phyloP scores from a whole-genome alignment of 2,113 vertebrate genomes.

The Pagrus major region DNA sequence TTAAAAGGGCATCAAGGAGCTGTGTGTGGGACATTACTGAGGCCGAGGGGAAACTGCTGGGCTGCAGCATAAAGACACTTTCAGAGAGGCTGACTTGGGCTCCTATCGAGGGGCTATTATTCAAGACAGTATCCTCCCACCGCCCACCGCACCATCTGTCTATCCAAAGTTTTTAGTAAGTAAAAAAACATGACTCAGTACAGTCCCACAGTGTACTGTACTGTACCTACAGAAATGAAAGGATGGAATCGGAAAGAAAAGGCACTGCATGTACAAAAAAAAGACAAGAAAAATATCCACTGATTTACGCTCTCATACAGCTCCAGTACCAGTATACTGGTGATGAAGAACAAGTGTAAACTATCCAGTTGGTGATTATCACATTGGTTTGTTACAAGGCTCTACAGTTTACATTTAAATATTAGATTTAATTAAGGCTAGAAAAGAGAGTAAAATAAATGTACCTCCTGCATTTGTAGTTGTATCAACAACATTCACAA shows the following conservation, averaged over 20 bases:
- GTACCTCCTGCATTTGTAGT: neutral
- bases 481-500: neutral
- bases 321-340: neutral
- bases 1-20: slow-evolving; percentile 81
- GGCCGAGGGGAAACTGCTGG: slow-evolving; percentile 75
- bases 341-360: neutral
- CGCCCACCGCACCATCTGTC: slow-evolving; percentile 70
- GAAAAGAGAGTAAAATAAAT: neutral
- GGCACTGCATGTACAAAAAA: neutral
- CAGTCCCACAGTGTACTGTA: slow-evolving; percentile 42
- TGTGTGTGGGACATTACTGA: slow-evolving; percentile 76
- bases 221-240: slow-evolving; percentile 34
- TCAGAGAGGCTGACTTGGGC: slow-evolving; percentile 69
- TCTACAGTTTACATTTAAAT: neutral
- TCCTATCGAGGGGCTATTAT: slow-evolving; percentile 75
- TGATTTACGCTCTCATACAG: neutral
- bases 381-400: neutral
- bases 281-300: neutral
- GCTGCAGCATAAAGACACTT: slow-evolving; percentile 75
- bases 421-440: neutral
- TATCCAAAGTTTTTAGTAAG: slow-evolving; percentile 68
- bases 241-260: slow-evolving; percentile 5
- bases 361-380: neutral
- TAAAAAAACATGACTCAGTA: slow-evolving; percentile 45
- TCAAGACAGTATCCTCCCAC: slow-evolving; percentile 74